Evolutionary conservation across 2,888 invertebrate genomes (phyloP).

Genomic region (Clanis bilineata): DNA sequence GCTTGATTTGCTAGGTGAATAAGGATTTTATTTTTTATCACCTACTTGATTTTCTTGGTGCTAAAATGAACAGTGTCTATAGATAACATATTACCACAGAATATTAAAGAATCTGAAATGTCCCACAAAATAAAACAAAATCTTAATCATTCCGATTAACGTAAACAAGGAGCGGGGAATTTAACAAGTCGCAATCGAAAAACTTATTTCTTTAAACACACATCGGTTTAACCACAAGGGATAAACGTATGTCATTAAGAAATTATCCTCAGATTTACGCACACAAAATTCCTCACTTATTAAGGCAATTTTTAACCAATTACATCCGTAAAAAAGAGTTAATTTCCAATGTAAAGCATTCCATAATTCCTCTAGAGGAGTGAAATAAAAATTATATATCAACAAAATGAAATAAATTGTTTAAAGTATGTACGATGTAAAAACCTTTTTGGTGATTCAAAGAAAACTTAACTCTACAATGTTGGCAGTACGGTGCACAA

Average conservation of each 20-base stretch:
- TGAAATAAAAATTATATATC: slow-evolving; percentile 27
- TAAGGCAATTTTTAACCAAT: slow-evolving; percentile 17
- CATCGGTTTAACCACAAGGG: background rate
- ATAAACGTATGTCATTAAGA: slow-evolving; percentile 1
- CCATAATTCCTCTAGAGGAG: background rate
- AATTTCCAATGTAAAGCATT: background rate
- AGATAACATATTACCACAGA: background rate
- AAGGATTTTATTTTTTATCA: background rate
- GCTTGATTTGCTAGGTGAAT: too few species aligned
- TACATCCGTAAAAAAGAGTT: slow-evolving; percentile 12
- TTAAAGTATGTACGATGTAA: background rate
- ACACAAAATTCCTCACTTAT: background rate
- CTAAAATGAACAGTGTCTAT: background rate
- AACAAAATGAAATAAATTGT: slow-evolving; percentile 24
- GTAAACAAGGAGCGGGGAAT: slow-evolving; percentile 7
- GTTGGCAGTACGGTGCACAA: background rate
- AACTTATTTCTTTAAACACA: slow-evolving; percentile 5
- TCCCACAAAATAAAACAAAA: background rate
- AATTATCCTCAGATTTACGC: slow-evolving; percentile 3
- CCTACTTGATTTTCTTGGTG: background rate
- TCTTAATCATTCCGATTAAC: background rate
- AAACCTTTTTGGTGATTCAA: background rate
- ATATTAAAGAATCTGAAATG: background rate
- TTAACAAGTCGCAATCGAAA: background rate
- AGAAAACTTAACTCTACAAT: slow-evolving; percentile 14